Percentiles rank a stretch among this genome's conserved stretches.
phyloP scores from a whole-genome alignment of 2,113 vertebrate genomes.

The Petrocephalus microphthalmus region DNA sequence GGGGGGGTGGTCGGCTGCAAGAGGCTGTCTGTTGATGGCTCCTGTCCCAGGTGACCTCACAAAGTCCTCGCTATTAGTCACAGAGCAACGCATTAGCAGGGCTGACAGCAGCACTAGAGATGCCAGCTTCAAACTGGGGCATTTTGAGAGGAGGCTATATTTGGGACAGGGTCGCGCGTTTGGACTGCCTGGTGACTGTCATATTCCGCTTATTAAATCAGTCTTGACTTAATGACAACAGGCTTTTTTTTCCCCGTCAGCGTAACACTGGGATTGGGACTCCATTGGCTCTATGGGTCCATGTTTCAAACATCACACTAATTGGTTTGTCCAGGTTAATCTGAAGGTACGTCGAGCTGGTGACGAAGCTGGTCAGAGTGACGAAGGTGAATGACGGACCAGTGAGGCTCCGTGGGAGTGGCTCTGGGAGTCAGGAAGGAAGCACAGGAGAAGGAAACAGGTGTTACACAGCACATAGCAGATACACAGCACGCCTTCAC shows the following conservation, averaged over 20 bases:
- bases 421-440: neutral
- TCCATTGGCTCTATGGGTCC: neutral
- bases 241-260: neutral
- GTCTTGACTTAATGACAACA: neutral
- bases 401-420: neutral
- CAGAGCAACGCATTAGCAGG: neutral
- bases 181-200: neutral
- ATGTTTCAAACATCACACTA: neutral
- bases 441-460: neutral
- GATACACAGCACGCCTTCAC: neutral
- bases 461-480: neutral
- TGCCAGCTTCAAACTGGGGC: neutral
- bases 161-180: neutral
- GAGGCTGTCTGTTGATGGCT: neutral
- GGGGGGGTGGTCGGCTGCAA: no score
- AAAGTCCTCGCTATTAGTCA: neutral
- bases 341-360: neutral
- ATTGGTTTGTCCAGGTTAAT: neutral
- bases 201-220: conserved; percentile 1
- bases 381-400: neutral
- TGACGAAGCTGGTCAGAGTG: neutral
- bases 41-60: neutral
- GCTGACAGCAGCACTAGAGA: neutral
- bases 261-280: neutral
- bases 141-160: neutral